Percentiles rank a stretch among this genome's conserved stretches.
phyloP scores from a whole-genome alignment of 2,113 vertebrate genomes.

The Caracal caracal region DNA sequence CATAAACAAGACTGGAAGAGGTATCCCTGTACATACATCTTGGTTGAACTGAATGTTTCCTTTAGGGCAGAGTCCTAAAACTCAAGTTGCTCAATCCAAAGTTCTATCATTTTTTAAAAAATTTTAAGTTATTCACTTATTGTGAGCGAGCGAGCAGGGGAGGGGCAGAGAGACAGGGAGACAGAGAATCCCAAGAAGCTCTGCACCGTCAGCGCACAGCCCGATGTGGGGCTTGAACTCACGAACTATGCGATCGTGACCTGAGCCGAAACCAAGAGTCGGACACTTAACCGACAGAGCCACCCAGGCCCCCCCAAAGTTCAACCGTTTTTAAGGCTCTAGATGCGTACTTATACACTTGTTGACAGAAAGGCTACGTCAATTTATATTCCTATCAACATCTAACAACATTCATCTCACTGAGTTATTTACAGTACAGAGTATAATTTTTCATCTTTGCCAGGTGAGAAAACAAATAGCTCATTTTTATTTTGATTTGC shows the following conservation, averaged over 20 bases:
- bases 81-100: background rate
- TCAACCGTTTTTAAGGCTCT: background rate
- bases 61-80: background rate
- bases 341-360: background rate
- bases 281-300: no score
- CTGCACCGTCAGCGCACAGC: no score
- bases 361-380: background rate
- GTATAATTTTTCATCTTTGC: constrained; percentile 19
- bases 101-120: background rate
- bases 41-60: background rate
- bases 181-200: no score
- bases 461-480: background rate
- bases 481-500: background rate
- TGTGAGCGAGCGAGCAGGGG: no score
- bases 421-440: background rate
- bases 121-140: no score
- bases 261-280: no score
- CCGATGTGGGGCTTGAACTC: no score
- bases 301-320: no score
- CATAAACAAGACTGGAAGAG: background rate
- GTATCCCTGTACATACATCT: background rate
- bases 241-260: no score
- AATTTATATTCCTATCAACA: background rate
- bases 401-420: background rate
- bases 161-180: no score